A percentile compares a stretch with the other conserved stretches of the same genome.
These are phyloP conservation scores for Centropus unirufus DNA, from an alignment of 2,113 vertebrate genomes.

Conservation along the genomic window DNA sequence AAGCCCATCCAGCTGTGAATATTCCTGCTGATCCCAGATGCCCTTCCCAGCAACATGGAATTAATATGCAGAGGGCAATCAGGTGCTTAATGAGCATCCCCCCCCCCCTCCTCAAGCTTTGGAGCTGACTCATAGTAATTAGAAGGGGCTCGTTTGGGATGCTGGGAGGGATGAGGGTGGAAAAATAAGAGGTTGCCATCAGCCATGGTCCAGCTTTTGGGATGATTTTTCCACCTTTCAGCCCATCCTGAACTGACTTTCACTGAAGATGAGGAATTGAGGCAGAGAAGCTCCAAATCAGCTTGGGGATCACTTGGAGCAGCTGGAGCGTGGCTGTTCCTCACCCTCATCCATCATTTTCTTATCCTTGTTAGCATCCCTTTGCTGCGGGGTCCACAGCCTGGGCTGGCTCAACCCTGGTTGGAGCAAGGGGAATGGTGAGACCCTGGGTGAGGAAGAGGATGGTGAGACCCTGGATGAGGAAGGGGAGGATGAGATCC, in stretches of 20 bases:
- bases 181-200: no score
- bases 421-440: fast-evolving
- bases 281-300: neutral
- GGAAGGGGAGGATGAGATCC: no score
- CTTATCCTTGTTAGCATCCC: neutral
- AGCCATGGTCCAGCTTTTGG: fast-evolving
- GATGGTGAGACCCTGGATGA: no score
- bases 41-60: neutral
- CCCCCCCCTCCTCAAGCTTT: fast-evolving
- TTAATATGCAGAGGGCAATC: neutral
- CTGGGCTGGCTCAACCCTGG: fast-evolving
- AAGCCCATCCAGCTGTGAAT: neutral
- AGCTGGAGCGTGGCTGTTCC: neutral
- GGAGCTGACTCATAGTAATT: fast-evolving
- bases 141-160: neutral
- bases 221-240: neutral
- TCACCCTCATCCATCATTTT: neutral
- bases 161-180: neutral
- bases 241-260: neutral
- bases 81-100: fast-evolving
- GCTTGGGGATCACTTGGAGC: neutral
- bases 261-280: neutral
- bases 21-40: neutral
- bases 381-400: neutral
- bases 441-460: neutral